Base-by-base conservation (phyloP, 2,797 vertebrate species). In the Margarornis squamiger region DNA sequence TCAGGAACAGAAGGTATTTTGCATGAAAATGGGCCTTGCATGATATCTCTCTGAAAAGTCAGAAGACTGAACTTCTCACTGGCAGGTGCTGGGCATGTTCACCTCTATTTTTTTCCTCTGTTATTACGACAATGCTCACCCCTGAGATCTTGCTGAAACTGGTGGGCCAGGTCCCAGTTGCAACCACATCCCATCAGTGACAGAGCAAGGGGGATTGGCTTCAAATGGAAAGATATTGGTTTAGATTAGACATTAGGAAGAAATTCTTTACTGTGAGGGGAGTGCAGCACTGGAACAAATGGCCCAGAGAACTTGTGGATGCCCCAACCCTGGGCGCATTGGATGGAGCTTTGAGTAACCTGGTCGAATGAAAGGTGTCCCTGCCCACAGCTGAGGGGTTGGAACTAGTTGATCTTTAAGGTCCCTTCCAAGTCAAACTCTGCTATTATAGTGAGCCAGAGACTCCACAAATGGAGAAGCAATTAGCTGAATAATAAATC, bases 51-150 rank as follows among this genome's bases (percentile, higher is more conserved):
- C 49, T 17, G 23, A 36, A 66, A 82, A 81, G 23, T n/a, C 49
- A 78, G 45, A 87, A 81, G 22, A 38, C n/a, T n/a, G 19, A 52
- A 59, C 1, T 2, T n/a, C 43, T 68, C 2, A 1, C 30, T 1
- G 1, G 24, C 14, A 46, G 29, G 23, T 18, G 1, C 15, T 17
- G 8, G 26, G 11, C 36, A 45, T 0, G 1, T 74, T 88, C 32
- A 36, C 7, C 24, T 71, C 22, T 29, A 3, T 12, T 23, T 67
- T 63, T 90, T 74, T 45, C 7, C 19, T n/a, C 8, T 55, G 10
- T 41, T 80, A 15, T 32, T 54, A 45, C 23, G 41, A 19, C n/a
- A 52, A 32, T 43, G 14, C 1, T 4, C 62, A 24, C 13, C 49
- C 29, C 52, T 24, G 19, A 55, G 30, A 30, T 67, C 21, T 41